Conservation (phyloP, 2,797 vertebrate genomes). For the Antennarius maculatus region DNA sequence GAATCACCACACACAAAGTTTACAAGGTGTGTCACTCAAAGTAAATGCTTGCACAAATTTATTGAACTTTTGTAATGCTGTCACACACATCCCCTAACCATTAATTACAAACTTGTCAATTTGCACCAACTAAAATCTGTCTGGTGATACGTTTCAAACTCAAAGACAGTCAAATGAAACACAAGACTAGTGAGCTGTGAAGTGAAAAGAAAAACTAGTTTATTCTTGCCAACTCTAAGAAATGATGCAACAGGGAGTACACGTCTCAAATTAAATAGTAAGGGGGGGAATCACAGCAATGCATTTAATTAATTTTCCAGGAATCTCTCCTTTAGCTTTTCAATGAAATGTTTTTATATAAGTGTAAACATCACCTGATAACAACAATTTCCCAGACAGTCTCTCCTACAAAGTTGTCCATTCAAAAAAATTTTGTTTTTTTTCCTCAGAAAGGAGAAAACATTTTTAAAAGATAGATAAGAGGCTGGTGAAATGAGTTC, state of each 20-base stretch:
- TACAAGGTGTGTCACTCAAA: conserved; percentile 73
- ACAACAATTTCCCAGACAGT: not conserved
- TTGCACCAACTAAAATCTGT: conserved; percentile 18
- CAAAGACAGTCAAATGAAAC: conserved; percentile 29
- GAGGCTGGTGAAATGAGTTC: no score
- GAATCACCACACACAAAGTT: conserved; percentile 76
- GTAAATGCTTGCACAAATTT: conserved; percentile 42
- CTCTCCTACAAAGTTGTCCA: not conserved
- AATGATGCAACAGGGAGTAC: conserved; percentile 56
- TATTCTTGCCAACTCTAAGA: conserved; percentile 46
- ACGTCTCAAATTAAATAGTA: conserved; percentile 40
- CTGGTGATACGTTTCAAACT: conserved; percentile 7
- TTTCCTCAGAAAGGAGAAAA: not conserved
- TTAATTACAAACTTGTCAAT: conserved; percentile 9
- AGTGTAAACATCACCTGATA: conserved; percentile 22
- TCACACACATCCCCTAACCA: conserved; percentile 1
- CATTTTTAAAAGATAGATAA: not conserved
- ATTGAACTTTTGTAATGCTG: conserved; percentile 30
- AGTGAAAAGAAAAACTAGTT: conserved; percentile 21
- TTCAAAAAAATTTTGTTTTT: not conserved
- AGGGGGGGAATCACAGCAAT: conserved; percentile 14
- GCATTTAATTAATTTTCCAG: conserved; percentile 55
- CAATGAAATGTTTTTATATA: conserved; percentile 22
- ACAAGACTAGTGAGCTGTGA: conserved; percentile 29
- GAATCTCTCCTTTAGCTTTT: conserved; percentile 46